These are phyloP conservation scores for Bombus impatiens DNA, from an alignment of 1,140 invertebrate genomes.

Conservation along the genomic window DNA sequence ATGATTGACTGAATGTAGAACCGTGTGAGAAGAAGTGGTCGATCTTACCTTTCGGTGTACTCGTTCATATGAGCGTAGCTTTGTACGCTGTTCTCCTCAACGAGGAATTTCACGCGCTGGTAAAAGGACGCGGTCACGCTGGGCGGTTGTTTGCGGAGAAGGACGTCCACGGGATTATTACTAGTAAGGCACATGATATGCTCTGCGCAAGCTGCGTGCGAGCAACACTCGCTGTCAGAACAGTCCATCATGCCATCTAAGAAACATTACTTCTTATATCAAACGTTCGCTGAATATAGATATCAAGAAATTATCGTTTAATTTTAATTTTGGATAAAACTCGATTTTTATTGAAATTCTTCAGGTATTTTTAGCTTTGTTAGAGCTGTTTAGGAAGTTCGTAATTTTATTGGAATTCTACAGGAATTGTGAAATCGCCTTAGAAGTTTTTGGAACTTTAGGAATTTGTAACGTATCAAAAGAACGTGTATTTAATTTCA, in stretches of 20 bases:
- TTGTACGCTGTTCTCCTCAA: conserved; percentile 99
- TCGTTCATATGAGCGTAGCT: conserved; percentile 98
- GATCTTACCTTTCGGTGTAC: conserved; percentile 97
- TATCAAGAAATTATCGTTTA: background rate
- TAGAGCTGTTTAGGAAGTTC: too few relatives aligned
- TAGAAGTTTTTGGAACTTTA: too few relatives aligned
- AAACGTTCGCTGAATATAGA: background rate
- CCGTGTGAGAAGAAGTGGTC: conserved; percentile 47
- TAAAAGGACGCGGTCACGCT: conserved; percentile 98
- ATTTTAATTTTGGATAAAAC: background rate
- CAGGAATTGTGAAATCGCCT: background rate
- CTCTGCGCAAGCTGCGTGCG: conserved; percentile 90
- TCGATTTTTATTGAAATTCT: background rate
- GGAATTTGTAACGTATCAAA: too few relatives aligned
- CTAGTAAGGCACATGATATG: conserved; percentile 97
- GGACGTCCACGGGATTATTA: conserved; percentile 96
- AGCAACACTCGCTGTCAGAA: conserved; percentile 98
- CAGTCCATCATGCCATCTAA: conserved; percentile 98
- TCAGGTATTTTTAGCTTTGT: too few relatives aligned
- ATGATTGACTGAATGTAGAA: conserved; percentile 51
- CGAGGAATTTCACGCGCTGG: conserved; percentile 98
- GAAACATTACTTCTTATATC: conserved; percentile 53
- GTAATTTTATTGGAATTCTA: background rate
- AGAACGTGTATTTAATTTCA: too few relatives aligned
- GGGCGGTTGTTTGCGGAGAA: conserved; percentile 96